Evolutionary conservation across 37 sponge, comb jelly and placozoan genomes (phyloP), one percentile per base, ranked within the genome.

Genomic region (Beroe ovata): DNA sequence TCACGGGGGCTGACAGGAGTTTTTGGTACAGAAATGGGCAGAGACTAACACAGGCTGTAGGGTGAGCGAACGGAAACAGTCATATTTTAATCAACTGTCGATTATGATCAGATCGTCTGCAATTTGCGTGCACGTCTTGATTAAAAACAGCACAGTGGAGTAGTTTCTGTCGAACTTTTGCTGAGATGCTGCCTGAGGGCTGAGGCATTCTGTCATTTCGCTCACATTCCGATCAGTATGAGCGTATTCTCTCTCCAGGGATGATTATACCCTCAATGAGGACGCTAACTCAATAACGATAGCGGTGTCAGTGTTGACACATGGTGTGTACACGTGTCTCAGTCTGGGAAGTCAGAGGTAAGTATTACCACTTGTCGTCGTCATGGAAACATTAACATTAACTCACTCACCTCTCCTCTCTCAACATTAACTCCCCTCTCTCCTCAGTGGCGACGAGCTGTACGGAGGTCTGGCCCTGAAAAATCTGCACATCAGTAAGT

Each of bases 401-500:
- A 6, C 6, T 16, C 54, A 6, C 54, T 47, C 54, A 47, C 6
- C 6, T 47, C 11, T 6, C 54, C 6, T 16, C 54, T 11, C 54
- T 47, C 54, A 47, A 47, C 6, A 16, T 47, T 6, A 47, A 47
- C 6, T 11, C 54, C 54, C 11, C 54, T 47, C 54, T 47, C 11
- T 47, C 11, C 54, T 47, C 54, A 47, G 54, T 47, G 11, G 54
- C 11, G 54, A 47, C 54, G 54, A 47, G 54, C 11, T 47, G 36
- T 33, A 66, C 16, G 69, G 69, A 18, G 69, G 69, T 8, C 33
- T 66, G 1, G 69, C 30, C 25, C 69, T 66, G 6, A 29, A 34
- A 34, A 66, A 66, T 37, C 69, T 66, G 1, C 69, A 66, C 69
- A 66, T 66, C 32, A 66, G 69, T 66, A 4, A 29, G 69, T 62